Evolutionary conservation across 1,140 invertebrate genomes (phyloP).

Genomic region (Microvelia longipes): DNA sequence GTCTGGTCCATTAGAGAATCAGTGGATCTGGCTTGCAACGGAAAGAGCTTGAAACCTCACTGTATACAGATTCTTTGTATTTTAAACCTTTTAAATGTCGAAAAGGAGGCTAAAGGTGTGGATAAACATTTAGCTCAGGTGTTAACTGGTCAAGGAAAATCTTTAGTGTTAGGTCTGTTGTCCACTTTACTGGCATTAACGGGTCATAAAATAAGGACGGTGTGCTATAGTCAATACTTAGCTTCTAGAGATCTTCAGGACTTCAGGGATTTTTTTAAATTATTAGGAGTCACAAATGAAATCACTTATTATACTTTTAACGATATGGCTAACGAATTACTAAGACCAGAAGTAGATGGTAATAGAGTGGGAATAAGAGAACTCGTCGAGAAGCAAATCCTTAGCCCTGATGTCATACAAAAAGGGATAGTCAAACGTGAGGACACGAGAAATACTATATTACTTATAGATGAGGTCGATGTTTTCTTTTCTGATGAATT

Average conservation of each 20-base stretch:
- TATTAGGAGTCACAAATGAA: not conserved
- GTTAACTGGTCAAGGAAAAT: not conserved
- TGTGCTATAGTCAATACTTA: not conserved
- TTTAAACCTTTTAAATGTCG: not conserved
- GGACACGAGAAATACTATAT: not conserved
- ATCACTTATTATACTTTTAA: not conserved
- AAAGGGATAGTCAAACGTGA: not conserved
- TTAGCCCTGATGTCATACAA: not conserved
- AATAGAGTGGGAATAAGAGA: not conserved
- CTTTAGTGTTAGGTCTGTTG: not conserved
- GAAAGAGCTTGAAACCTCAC: not conserved
- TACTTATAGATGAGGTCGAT: not conserved
- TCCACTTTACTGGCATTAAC: not conserved
- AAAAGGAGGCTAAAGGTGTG: not conserved
- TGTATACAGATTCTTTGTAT: not conserved
- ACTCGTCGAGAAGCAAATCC: not conserved
- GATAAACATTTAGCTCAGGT: not conserved
- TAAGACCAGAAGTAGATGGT: not conserved
- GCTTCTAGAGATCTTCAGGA: not conserved
- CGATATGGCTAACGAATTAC: not conserved
- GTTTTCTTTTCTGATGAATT: not conserved
- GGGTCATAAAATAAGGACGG: not conserved
- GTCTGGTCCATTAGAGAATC: not conserved
- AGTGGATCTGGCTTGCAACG: not conserved
- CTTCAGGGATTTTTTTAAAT: not conserved